Evolutionary conservation across 2,888 invertebrate species (phyloP), one percentile per base, ranked within the genome.

Genomic region (Cantharis rufa): DNA sequence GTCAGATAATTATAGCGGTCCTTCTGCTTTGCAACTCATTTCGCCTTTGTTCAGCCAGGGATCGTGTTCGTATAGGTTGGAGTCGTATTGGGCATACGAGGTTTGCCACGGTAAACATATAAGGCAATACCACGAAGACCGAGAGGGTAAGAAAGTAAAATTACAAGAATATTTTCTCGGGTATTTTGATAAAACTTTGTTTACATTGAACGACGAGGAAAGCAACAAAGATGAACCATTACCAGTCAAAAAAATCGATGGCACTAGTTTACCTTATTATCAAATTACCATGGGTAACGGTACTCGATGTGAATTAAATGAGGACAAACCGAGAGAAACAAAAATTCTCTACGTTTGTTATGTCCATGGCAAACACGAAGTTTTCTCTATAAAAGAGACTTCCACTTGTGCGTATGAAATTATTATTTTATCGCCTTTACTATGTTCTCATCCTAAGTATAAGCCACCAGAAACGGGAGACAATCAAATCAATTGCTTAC

Each of bases 31-130:
- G 68, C 93, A 95, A 83, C 88, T 97, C 15, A 87, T 98, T 69
- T 90, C 92, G 77, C 93, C 94, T 0, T 88, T 97, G 75, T 96
- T 98, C 86, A 89, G 90, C 1, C 93, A 94, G 82, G 92, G 93
- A 81, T 92, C 93, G 70, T 98, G 98, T 85, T 96, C 96, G 0
- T 96, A 95, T 84, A 91, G 96, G 80, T 88, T 96, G 70, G 97
- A 97, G 86, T 93, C 94, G 2, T 98, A 97, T 85, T 98, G 98
- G 98, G 96, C 96, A 0, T 98, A 98, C 87, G 98, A 98, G 88
- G 92, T 98, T 28, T 98, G 98, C 84, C 98, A 98, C 88, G 98
- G 98, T 0, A 91, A 92, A 82, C 95, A 94, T 86, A 92, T 99
- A 3, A 91, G 96, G 24, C 99, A 99, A 86, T 99, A 96, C 86